Evolutionary conservation across 92 coral and sea anemone species (phyloP).

Genomic region (Palythoa grandis): DNA sequence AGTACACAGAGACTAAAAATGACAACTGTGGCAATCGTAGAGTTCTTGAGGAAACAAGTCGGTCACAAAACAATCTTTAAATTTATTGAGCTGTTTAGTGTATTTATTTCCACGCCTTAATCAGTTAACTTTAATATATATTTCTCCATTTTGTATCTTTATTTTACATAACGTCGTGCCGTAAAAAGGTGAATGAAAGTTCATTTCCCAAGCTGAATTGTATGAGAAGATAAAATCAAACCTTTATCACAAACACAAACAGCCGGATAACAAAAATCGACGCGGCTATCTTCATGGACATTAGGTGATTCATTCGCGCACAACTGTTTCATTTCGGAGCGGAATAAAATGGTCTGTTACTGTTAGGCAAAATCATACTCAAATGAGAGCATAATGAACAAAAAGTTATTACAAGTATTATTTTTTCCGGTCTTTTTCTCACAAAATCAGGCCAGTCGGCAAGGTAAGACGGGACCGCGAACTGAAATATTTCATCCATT

Average conservation of each 20-base stretch:
- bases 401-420: too few relatives aligned
- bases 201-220: neutral
- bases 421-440: too few relatives aligned
- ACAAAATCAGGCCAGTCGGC: too few relatives aligned
- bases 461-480: too few relatives aligned
- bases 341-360: neutral
- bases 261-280: conserved; percentile 8
- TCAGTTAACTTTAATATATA: neutral
- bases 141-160: neutral
- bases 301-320: neutral
- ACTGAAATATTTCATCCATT: neutral
- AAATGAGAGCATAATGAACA: too few relatives aligned
- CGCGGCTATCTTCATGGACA: conserved; percentile 1
- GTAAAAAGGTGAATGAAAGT: neutral
- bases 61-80: too few relatives aligned
- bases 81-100: too few relatives aligned
- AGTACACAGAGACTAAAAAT: neutral
- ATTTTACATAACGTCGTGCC: neutral
- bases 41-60: too few relatives aligned
- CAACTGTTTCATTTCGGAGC: neutral
- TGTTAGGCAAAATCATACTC: neutral
- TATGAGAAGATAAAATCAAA: conserved; percentile 16
- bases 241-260: conserved; percentile 10
- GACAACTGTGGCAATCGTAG: too few relatives aligned
- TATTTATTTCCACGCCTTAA: neutral